Percentiles rank a stretch among this genome's conserved stretches.
phyloP scores from a whole-genome alignment of 2,797 vertebrate genomes.

The Halcyon leucocephala region DNA sequence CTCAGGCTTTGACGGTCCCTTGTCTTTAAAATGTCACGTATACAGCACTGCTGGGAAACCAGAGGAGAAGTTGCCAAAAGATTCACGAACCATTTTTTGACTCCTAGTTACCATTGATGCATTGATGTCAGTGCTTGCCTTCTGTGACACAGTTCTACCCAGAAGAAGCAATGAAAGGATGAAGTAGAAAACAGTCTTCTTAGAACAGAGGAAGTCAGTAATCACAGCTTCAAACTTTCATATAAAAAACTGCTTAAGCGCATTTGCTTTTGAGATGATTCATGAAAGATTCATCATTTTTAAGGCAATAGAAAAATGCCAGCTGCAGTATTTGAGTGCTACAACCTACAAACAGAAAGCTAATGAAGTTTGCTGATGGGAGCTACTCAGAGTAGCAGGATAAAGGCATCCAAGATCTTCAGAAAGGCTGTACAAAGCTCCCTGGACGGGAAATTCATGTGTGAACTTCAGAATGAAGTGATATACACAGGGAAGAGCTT shows the following conservation, averaged over 20 bases:
- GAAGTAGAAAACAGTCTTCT: not conserved
- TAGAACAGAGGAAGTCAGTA: not conserved
- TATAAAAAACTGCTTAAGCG: not conserved
- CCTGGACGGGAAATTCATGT: not conserved
- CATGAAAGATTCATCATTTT: not conserved
- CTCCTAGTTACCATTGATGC: not conserved
- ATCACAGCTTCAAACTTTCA: not conserved
- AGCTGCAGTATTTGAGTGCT: not conserved
- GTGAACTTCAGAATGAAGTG: not conserved
- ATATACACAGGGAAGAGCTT: not conserved
- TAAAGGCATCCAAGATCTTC: not conserved
- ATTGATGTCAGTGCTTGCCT: not conserved
- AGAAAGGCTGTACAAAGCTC: not conserved
- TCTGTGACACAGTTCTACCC: not conserved
- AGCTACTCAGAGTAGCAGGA: not conserved
- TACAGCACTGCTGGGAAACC: not conserved
- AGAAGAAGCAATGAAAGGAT: not conserved
- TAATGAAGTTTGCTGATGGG: not conserved
- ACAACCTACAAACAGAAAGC: not conserved
- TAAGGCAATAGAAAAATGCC: not conserved
- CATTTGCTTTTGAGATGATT: not conserved
- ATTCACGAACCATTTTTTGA: not conserved
- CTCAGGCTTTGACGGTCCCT: not conserved
- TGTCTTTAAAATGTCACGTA: not conserved
- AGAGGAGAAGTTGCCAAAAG: not conserved